Evolutionary conservation across 2,113 vertebrate species (phyloP).

Genomic region (Phaethornis superciliosus): DNA sequence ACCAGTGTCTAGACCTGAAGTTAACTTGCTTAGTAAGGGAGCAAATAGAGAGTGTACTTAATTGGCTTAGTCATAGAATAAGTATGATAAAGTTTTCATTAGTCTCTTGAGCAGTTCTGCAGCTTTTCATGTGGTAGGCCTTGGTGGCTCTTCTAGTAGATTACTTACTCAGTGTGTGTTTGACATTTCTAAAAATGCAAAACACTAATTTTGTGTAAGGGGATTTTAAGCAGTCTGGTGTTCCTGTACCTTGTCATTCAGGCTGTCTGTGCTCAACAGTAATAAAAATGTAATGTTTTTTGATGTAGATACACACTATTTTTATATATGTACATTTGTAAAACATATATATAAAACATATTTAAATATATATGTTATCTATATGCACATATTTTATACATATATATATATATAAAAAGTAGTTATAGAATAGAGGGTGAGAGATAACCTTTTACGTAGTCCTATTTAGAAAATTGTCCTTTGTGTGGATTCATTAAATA

Average conservation of each 20-base stretch:
- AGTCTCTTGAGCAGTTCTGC: background rate
- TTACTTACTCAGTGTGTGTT: background rate
- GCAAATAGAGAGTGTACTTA: background rate
- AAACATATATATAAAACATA: background rate
- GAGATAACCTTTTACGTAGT: background rate
- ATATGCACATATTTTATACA: background rate
- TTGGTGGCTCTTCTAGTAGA: background rate
- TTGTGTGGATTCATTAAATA: background rate
- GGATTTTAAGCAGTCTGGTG: background rate
- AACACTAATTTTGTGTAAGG: background rate
- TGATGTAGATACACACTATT: background rate
- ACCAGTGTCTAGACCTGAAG: background rate
- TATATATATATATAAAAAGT: background rate
- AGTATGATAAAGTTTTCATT: background rate
- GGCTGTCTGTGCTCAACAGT: background rate
- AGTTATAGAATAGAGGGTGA: background rate
- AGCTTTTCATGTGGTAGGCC: background rate
- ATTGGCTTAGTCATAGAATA: background rate
- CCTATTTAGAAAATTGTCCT: background rate
- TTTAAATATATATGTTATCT: background rate
- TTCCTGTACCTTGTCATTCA: background rate
- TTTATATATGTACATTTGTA: background rate
- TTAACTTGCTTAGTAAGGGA: background rate
- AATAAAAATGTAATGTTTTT: background rate
- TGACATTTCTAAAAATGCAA: background rate